Conservation (phyloP, 2,113 vertebrate genomes). For the Myotis lucifugus region DNA sequence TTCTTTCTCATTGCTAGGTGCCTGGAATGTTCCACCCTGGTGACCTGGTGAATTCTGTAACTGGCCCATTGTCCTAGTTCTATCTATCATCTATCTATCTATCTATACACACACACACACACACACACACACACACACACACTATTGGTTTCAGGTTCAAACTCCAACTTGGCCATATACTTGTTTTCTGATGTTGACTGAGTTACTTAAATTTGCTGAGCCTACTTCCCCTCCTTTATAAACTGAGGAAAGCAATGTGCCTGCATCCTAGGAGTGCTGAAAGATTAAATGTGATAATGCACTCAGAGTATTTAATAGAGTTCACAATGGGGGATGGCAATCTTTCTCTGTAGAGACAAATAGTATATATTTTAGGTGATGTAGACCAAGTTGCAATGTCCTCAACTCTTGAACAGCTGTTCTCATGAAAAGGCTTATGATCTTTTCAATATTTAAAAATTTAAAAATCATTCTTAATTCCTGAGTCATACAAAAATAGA, state of each 20-base stretch:
- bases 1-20: too few relatives aligned
- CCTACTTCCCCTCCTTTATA: neutral
- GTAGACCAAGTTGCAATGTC: neutral
- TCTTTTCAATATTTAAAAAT: neutral
- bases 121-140: neutral
- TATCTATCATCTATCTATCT: neutral
- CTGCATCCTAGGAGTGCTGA: neutral
- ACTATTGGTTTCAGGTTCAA: neutral
- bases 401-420: neutral
- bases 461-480: neutral
- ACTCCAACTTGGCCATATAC: neutral
- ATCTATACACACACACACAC: neutral
- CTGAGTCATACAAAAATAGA: neutral
- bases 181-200: neutral
- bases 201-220: neutral
- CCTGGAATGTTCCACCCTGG: too few relatives aligned
- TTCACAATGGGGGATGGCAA: neutral
- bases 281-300: neutral
- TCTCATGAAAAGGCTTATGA: neutral
- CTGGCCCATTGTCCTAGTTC: neutral
- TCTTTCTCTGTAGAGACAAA: neutral
- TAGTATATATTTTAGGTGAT: neutral
- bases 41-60: too few relatives aligned
- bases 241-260: neutral
- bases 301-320: neutral